Base-by-base conservation (phyloP, 1,140 invertebrate species). In the Zaprionus capensis region DNA sequence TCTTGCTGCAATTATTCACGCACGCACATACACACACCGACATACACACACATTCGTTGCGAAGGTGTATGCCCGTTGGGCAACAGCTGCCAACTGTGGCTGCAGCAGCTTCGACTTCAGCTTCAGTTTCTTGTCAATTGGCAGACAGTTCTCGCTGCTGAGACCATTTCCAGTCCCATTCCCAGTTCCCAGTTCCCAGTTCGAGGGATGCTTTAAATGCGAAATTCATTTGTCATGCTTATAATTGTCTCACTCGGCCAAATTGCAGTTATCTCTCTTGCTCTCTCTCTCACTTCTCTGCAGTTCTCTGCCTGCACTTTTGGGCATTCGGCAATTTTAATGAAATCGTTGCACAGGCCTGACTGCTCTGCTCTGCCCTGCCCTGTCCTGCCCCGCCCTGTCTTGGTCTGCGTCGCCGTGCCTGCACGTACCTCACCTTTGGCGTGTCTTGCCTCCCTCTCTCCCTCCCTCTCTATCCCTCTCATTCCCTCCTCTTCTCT, bases 181-280 rank as follows among this genome's bases (percentile, higher is more conserved):
- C 38, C 2, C 38, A 41, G 38, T 41, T 31, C 38, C 2, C 38
- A 41, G 38, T 41, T 41, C 38, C 9, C 38, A 41, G 38, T 49
- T 38, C 59, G 41, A 46, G 49, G 49, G 28, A 51, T 38, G 17
- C 41, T 78, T 72, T 72, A 82, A 90, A 90, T 84, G 81, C 85
- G 85, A 90, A 90, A 90, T 90, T 90, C 85, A 90, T 90, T 90
- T 90, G 85, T 90, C 85, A 90, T 90, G 85, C 85, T 90, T 90
- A 90, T 90, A 90, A 90, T 90, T 90, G 85, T 90, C 85, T 88
- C 85, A 90, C 81, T 87, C 85, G 56, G 63, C 63, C 78, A 87
- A 87, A 87, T 87, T 88, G 83, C 83, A 84, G 78, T 44, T 65
- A 5, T 41, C 15, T 4, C 15, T 2, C 38, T 2, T 2, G 2